Base-by-base conservation (phyloP, 1,140 invertebrate species). In the Magallana gigas region DNA sequence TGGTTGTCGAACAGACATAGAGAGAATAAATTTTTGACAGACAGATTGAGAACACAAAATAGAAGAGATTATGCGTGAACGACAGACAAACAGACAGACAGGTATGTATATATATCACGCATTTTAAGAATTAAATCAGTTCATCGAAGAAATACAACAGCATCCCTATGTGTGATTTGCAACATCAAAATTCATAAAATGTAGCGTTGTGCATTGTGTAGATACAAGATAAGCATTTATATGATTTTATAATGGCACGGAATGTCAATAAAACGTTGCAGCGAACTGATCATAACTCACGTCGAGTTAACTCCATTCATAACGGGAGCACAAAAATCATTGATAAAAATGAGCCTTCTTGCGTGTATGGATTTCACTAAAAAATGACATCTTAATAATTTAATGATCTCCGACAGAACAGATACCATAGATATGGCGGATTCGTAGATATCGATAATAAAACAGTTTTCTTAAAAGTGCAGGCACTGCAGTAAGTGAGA, bases 321-420 rank as follows among this genome's bases (percentile, higher is more conserved):
- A n/a, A 16, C 60, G 18, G 11, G 36, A 12, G 68, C 36, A 9
- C 12, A 76, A 76, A 76, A 48, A 1, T 48, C 23, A 62, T 76
- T 29, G 68, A 71, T 71, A 71, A 71, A 23, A 71, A 29, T 11
- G 68, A 29, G 23, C 36, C 68, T 76, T 48, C 18, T 9, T 62
- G 60, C 60, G 60, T 62, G 60, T 62, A 62, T 62, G 9, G 36
- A 29, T 76, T 12, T 11, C 23, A 12, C 68, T 5, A 76, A 48
- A 48, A 76, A 76, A 36, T 76, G 68, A 76, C 68, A 76, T 76
- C 12, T 76, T 76, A 76, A 76, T 76, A 29, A 76, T 76, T 29
- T 29, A 76, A 76, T 48, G 68, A 9, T 29, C 11, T 12, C 8
- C 8, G 68, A 11, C 23, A 8, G 5, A 76, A 36, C 68, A 76